Percentiles rank a stretch among this genome's conserved stretches.
Conservation (phyloP, 2,888 invertebrate genomes). For the Omphaloscelis lunosa region DNA sequence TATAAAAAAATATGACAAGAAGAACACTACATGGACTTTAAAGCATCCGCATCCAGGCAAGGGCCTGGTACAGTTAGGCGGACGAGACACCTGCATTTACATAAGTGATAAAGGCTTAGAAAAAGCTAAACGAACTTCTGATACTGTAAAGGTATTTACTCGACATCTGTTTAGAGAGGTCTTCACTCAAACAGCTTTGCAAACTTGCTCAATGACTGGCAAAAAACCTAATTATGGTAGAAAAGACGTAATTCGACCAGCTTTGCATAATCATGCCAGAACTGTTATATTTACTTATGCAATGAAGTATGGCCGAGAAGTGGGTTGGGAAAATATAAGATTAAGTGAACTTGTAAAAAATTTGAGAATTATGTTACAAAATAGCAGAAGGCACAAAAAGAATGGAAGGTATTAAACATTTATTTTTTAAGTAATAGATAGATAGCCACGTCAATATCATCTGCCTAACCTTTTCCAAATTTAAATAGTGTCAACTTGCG, state of each 20-base stretch:
- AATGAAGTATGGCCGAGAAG: background rate
- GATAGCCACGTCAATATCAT: background rate
- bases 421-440: background rate
- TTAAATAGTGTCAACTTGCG: background rate
- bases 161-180: slow-evolving; percentile 6
- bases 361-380: slow-evolving; percentile 12
- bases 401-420: background rate
- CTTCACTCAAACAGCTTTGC: slow-evolving; percentile 19
- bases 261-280: slow-evolving; percentile 4
- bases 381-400: background rate
- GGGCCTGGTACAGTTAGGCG: slow-evolving; percentile 8
- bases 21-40: background rate
- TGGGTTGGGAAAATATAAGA: background rate
- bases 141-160: slow-evolving; percentile 3
- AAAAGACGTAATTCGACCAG: background rate
- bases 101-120: background rate
- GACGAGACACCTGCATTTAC: background rate
- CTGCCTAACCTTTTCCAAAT: background rate
- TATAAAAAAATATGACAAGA: background rate
- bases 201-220: slow-evolving; percentile 21
- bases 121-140: background rate
- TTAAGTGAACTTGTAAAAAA: background rate
- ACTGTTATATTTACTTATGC: slow-evolving; percentile 10
- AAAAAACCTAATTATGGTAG: background rate
- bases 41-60: background rate